Conservation (phyloP, 1,140 invertebrate genomes). For the Sminthurides bifidus region DNA sequence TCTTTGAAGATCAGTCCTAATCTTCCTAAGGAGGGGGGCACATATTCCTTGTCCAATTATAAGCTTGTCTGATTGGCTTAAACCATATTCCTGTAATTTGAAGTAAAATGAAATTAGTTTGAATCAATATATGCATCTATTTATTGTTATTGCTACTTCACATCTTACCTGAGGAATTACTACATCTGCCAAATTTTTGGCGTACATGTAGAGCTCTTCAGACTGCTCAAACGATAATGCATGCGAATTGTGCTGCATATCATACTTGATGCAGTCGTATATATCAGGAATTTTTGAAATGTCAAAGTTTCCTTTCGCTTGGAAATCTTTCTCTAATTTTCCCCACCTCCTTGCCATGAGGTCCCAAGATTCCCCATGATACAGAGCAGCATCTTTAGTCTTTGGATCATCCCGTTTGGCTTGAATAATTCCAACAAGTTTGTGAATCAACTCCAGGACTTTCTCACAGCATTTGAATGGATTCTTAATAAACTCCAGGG, state of each 20-base stretch:
- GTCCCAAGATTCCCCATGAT: constrained; percentile 98
- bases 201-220: constrained; percentile 87
- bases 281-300: constrained; percentile 99
- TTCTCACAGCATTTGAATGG: constrained; percentile 85
- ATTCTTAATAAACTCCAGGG: constrained; percentile 91
- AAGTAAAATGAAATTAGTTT: not conserved
- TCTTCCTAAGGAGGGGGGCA: constrained; percentile 90
- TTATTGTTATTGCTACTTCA: constrained; percentile 1
- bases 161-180: constrained; percentile 95
- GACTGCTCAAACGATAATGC: constrained; percentile 86
- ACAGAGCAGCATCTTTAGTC: constrained; percentile 72
- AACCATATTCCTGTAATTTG: constrained; percentile 75
- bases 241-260: constrained; percentile 94
- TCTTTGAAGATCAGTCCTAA: constrained; percentile 83
- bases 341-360: constrained; percentile 94
- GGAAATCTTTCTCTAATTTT: constrained; percentile 98
- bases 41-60: constrained; percentile 96
- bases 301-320: constrained; percentile 83
- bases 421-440: constrained; percentile 71
- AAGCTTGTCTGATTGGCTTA: constrained; percentile 88
- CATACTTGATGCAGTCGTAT: constrained; percentile 99
- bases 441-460: constrained; percentile 73
- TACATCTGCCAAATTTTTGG: constrained; percentile 92
- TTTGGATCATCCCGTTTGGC: constrained; percentile 75
- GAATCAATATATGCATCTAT: not conserved